Evolutionary conservation across 2,113 vertebrate genomes (phyloP).

Genomic region (Amblyornis subalaris): DNA sequence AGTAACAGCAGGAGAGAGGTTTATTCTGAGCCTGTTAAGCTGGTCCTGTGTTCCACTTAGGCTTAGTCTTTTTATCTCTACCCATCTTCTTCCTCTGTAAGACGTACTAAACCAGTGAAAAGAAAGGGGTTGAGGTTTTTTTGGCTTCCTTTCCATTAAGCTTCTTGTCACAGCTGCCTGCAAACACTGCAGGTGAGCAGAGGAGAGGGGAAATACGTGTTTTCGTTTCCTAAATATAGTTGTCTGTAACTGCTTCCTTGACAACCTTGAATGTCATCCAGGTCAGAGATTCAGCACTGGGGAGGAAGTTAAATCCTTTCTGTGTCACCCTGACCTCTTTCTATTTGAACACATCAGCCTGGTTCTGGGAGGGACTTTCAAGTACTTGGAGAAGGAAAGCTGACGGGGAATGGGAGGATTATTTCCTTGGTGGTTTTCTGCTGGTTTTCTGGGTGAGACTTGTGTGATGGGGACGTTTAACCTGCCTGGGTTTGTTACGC

Average conservation of each 20-base stretch:
- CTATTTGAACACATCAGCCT: background rate
- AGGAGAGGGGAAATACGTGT: background rate
- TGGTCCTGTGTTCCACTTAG: conserved; percentile 4
- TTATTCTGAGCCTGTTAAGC: conserved; percentile 36
- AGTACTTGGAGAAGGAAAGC: background rate
- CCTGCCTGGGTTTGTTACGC: background rate
- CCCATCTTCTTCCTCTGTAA: background rate
- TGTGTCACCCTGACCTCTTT: background rate
- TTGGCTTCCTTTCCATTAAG: background rate
- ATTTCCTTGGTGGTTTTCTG: background rate
- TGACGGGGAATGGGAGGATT: background rate
- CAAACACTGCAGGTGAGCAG: background rate
- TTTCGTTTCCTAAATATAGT: background rate
- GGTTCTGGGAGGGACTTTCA: background rate
- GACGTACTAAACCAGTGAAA: background rate
- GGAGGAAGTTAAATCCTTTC: background rate
- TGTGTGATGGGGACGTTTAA: background rate
- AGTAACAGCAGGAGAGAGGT: conserved; percentile 5
- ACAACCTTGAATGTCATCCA: background rate
- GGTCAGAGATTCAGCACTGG: background rate
- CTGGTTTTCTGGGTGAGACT: background rate
- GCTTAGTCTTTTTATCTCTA: conserved; percentile 27
- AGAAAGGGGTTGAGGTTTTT: background rate
- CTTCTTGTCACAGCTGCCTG: background rate
- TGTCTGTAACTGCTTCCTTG: background rate